phyloP scores from a whole-genome alignment of 2,797 vertebrate species.

The Tragelaphus oryx region DNA sequence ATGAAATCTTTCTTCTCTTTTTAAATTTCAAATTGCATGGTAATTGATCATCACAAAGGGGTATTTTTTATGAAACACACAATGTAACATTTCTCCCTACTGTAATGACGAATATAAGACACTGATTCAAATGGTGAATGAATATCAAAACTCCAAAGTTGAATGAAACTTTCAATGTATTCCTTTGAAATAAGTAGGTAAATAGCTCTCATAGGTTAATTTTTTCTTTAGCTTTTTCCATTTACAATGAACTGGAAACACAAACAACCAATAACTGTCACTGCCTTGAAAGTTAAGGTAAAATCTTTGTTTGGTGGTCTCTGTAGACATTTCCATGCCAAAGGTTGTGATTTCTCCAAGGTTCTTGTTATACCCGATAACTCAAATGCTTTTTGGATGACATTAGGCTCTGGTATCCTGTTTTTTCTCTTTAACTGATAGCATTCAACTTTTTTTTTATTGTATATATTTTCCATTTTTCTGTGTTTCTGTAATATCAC shows the following conservation, averaged over 20 bases:
- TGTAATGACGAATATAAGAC: neutral
- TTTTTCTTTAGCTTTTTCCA: slow-evolving; percentile 43
- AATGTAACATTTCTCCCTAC: neutral
- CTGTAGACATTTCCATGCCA: slow-evolving; percentile 41
- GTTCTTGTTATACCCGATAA: slow-evolving; percentile 44
- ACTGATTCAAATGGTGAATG: slow-evolving; percentile 45
- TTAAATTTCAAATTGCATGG: slow-evolving; percentile 17
- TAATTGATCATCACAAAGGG: slow-evolving; percentile 33
- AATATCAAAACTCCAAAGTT: slow-evolving; percentile 39
- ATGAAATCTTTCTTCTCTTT: neutral
- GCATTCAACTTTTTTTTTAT: neutral
- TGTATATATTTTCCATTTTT: neutral
- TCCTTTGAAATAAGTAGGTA: slow-evolving; percentile 51
- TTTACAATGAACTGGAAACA: slow-evolving; percentile 59
- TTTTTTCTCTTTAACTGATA: neutral
- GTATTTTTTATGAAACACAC: neutral
- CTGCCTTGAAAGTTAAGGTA: slow-evolving; percentile 44
- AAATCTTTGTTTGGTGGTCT: slow-evolving; percentile 59
- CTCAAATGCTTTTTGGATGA: neutral
- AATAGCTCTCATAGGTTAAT: slow-evolving; percentile 35
- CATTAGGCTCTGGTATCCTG: slow-evolving; percentile 1
- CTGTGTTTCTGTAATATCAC: neutral
- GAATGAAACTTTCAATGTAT: slow-evolving; percentile 22
- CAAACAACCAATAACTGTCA: slow-evolving; percentile 41
- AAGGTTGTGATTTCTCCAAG: slow-evolving; percentile 55